Base-by-base conservation (phyloP, 2,113 vertebrate genomes). In the Irena cyanogastra region DNA sequence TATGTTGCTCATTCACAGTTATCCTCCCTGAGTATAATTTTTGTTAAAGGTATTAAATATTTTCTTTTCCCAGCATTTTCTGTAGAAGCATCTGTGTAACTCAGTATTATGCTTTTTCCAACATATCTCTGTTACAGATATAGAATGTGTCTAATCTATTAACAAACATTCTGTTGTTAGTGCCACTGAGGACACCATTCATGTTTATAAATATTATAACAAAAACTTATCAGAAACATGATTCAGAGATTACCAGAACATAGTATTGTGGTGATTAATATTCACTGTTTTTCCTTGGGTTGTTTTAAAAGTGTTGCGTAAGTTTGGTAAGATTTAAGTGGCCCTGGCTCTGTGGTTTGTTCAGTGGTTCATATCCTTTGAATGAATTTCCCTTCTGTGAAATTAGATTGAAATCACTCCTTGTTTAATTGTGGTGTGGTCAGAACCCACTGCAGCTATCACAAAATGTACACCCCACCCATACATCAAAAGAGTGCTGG, bases 11-110 rank as follows among this genome's bases (percentile, higher is more conserved):
- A 31, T 66, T 66, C 70, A 60, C 6, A 44, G 18, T 41, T 3
- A 1, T 42, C 2, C 1, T 41, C 7, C 37, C 28, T 27, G 4
- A n/a, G 1, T 31, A 31, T 11, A 53, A 64, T 37, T 82, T 66
- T 61, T 3, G 5, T 30, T 39, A 64, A 47, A 60, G 11, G 21
- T 16, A 71, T 18, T 22, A 23, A 41, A 72, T 33, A 5, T 52
- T 52, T 35, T 84, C 13, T 19, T 35, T 41, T 74, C 1, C 1
- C 4, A 69, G 20, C 20, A 35, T 69, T 60, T 78, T 74, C 10
- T 79, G 27, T 9, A 42, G 15, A 37, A 69, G 1, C 4, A 18
- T n/a, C 16, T 83, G 3, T 47, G 4, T 12, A 78, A 45, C 3
- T 74, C 21, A 30, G 4, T 30, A 20, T 8, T 42, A 12, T 4